Base-by-base conservation (phyloP, 2,888 invertebrate genomes). In the Willowsia nigromaculata region DNA sequence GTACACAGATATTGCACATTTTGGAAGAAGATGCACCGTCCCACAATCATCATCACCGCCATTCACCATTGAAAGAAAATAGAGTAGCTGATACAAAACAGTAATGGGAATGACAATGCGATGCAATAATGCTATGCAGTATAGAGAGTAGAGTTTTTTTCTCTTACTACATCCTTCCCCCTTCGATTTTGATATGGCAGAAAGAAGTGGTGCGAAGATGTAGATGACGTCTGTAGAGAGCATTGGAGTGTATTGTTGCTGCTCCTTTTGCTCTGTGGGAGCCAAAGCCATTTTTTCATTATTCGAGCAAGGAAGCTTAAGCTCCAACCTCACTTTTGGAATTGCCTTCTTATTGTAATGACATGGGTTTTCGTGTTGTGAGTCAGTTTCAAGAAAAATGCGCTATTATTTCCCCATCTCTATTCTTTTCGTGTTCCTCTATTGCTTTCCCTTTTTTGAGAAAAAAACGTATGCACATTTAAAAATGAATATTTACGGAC, bases 41-140 rank as follows among this genome's bases (percentile, higher is more conserved):
- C 85, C 76, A 65, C 78, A 30, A 85, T 76, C 85, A 76, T 43
- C 33, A 78, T 56, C 56, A 78, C 33, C 22, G n/a, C 53, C 37
- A 37, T 78, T 33, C 22, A 37, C 53, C 62, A 85, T 78, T 47
- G 50, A 50, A 50, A 78, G 85, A 18, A 85, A 47, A 78, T 65
- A 56, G 30, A 78, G 65, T 65, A 82, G 82, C 82, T 43, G 62
- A 82, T 82, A 82, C 50, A 85, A 47, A 78, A 59, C 85, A 85
- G 78, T 74, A 85, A 78, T 85, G 85, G 85, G 50, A 78, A 85
- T 78, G 85, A 65, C 65, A 85, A 18, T 65, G 78, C 37, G 76
- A 65, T 74, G 59, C 50, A 27, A 84, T 85, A 59, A 65, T 78
- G 30, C 22, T 85, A 76, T 85, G 78, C 65, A 85, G 78, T 37